Percentiles rank a stretch among this genome's conserved stretches.
Conservation (phyloP, 2,888 invertebrate species). For the Cheilosia pagana region DNA sequence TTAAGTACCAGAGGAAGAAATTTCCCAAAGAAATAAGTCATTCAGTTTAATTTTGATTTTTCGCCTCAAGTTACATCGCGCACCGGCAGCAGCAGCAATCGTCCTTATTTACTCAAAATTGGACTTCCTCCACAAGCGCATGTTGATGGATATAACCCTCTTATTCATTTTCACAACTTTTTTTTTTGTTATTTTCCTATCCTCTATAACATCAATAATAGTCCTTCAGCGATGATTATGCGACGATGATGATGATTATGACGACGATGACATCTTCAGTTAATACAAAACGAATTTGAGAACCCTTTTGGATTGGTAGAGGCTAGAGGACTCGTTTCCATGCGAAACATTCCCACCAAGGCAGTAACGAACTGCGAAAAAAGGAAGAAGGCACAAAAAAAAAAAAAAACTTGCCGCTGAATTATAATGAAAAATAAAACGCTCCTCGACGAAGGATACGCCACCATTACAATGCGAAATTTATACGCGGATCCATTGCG, state of each 20-base stretch:
- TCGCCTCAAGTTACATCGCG: constrained; percentile 5
- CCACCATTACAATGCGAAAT: constrained; percentile 69
- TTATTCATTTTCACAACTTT: constrained; percentile 41
- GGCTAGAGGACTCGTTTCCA: constrained; percentile 33
- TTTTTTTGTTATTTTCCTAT: constrained; percentile 34
- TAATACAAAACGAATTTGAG: constrained; percentile 75
- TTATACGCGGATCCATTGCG: constrained; percentile 57
- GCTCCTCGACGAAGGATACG: constrained; percentile 56
- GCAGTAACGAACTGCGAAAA: constrained; percentile 60
- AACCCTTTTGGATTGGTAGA: constrained; percentile 70
- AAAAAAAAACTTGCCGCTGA: constrained; percentile 52
- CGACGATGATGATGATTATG: constrained; percentile 61
- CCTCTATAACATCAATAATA: constrained; percentile 67
- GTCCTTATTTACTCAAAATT: constrained; percentile 67
- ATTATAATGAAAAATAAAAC: constrained; percentile 73
- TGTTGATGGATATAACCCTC: constrained; percentile 71
- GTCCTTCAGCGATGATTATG: constrained; percentile 72
- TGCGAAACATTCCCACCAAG: constrained; percentile 60
- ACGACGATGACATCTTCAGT: constrained; percentile 73
- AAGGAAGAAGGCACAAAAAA: constrained; percentile 20
- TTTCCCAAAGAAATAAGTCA: constrained; percentile 16
- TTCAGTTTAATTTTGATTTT: constrained; percentile 22
- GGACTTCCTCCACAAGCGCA: constrained; percentile 59
- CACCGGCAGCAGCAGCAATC: constrained; percentile 32
- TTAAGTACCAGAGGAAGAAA: background rate